These are phyloP conservation scores for Tetheella fluctuosa DNA, from an alignment of 2,888 invertebrate species.

Conservation along the genomic window DNA sequence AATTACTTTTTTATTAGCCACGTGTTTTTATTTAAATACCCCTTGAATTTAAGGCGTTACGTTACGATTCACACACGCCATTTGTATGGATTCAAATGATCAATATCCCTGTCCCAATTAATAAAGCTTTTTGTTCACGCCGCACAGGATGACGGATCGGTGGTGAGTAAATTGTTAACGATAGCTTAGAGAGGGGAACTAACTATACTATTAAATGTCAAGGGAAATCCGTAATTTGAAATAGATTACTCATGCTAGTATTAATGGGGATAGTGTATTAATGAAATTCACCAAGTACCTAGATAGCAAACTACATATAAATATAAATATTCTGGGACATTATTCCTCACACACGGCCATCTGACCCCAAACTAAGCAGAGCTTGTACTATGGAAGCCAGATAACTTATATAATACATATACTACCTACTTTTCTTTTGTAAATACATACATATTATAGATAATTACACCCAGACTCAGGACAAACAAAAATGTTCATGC, in stretches of 20 bases:
- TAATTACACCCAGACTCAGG: no score
- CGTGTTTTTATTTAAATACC: not conserved
- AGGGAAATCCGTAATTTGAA: not conserved
- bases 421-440: no score
- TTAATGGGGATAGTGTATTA: no score
- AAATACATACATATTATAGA: no score
- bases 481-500: no score
- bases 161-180: conserved; percentile 68
- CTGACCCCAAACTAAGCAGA: no score
- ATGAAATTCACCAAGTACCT: no score
- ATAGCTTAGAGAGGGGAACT: conserved; percentile 14
- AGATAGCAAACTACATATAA: no score
- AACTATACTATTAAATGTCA: conserved; percentile 14
- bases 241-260: not conserved
- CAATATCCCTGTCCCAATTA: conserved; percentile 50
- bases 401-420: no score
- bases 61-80: conserved; percentile 13
- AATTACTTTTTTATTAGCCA: not conserved
- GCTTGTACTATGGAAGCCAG: no score
- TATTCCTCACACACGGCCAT: no score
- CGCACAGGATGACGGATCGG: conserved; percentile 80
- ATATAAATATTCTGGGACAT: no score
- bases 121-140: conserved; percentile 74
- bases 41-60: conserved; percentile 10
- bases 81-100: conserved; percentile 10